Evolutionary conservation across 2,888 invertebrate species (phyloP).

Genomic region (Gastrophysa polygoni): DNA sequence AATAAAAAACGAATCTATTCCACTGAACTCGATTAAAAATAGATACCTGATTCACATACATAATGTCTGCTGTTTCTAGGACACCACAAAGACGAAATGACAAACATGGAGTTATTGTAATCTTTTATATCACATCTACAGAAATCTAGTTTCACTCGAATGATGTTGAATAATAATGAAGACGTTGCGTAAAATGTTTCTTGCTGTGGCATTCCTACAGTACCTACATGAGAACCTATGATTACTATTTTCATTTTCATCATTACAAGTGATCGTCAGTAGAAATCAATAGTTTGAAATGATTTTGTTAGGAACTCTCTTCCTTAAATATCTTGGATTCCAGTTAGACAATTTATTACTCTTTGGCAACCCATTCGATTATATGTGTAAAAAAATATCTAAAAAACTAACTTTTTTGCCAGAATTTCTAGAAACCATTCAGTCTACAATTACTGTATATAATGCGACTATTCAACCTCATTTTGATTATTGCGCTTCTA

Average conservation of each 20-base stretch:
- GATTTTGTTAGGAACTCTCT: too few relatives aligned
- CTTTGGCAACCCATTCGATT: too few relatives aligned
- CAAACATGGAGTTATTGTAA: background rate
- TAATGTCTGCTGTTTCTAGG: slow-evolving; percentile 6
- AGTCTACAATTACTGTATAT: too few relatives aligned
- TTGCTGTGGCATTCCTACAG: background rate
- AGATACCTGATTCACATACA: slow-evolving; percentile 9
- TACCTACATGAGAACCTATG: background rate
- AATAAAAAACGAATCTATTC: background rate
- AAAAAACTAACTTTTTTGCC: too few relatives aligned
- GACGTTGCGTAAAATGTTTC: background rate
- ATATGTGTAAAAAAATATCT: too few relatives aligned
- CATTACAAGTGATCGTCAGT: too few relatives aligned
- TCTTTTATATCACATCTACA: background rate
- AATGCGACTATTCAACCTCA: too few relatives aligned
- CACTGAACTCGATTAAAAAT: background rate
- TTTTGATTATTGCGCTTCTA: too few relatives aligned
- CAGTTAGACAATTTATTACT: too few relatives aligned
- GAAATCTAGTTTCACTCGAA: background rate
- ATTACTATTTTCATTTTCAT: background rate
- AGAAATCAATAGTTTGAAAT: too few relatives aligned
- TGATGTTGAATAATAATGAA: background rate
- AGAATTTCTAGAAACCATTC: too few relatives aligned
- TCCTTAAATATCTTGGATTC: too few relatives aligned
- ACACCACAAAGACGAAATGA: background rate